Percentiles rank a stretch among this genome's conserved stretches.
Conservation (phyloP, 2,113 vertebrate species). For the Hippopotamus amphibius region DNA sequence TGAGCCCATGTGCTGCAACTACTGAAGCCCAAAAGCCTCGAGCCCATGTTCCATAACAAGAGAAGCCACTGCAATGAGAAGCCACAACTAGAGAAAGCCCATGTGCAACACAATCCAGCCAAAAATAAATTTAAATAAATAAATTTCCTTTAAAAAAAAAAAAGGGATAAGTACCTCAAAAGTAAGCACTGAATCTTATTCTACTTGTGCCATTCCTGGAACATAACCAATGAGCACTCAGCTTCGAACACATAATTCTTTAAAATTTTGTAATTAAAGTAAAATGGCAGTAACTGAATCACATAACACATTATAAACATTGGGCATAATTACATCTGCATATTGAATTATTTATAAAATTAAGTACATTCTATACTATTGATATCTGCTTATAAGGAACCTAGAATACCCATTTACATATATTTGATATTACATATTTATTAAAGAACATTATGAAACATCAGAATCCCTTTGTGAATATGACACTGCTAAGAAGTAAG, state of each 20-base stretch:
- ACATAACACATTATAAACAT: background rate
- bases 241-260: background rate
- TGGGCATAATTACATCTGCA: background rate
- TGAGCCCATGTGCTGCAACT: no score
- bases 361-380: background rate
- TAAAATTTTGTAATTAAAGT: background rate
- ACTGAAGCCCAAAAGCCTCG: no score
- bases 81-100: no score
- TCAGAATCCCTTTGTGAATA: background rate
- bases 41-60: no score
- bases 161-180: background rate
- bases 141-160: no score
- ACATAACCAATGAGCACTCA: background rate
- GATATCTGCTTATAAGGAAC: background rate
- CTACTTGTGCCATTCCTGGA: background rate
- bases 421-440: background rate
- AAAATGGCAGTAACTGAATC: background rate
- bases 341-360: slow-evolving; percentile 12
- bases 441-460: background rate
- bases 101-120: no score
- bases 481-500: background rate
- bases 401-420: background rate
- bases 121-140: no score
- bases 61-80: no score
- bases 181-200: background rate